Conservation (phyloP, 2,113 vertebrate species). For the Hydropotes inermis region DNA sequence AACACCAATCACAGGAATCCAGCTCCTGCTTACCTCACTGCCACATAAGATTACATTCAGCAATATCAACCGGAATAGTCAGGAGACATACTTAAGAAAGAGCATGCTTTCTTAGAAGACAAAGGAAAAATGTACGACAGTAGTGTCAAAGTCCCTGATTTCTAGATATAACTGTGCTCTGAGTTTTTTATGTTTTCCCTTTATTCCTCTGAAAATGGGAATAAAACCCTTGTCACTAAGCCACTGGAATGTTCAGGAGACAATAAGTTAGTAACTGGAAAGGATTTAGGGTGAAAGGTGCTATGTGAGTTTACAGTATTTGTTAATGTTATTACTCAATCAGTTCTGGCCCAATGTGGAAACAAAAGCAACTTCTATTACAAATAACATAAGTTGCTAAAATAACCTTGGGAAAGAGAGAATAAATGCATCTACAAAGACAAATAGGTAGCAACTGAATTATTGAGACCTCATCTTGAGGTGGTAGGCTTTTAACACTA, state of each 20-base stretch:
- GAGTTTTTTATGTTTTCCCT: neutral
- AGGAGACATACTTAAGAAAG: neutral
- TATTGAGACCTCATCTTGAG: neutral
- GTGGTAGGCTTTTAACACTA: neutral
- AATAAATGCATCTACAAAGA: neutral
- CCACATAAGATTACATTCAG: neutral
- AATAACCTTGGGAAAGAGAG: conserved; percentile 27
- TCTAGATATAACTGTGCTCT: neutral
- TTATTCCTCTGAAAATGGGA: neutral
- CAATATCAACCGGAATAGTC: neutral
- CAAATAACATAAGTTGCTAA: conserved; percentile 31
- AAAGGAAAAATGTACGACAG: neutral
- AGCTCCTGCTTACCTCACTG: neutral
- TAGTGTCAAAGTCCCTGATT: neutral
- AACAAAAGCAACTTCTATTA: conserved; percentile 46
- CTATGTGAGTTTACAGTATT: conserved; percentile 10
- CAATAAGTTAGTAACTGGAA: neutral
- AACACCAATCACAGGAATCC: neutral
- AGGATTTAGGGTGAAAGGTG: conserved; percentile 20
- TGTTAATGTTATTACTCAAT: conserved; percentile 44
- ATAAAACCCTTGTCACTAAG: neutral
- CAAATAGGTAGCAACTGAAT: neutral
- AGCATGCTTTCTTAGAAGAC: neutral
- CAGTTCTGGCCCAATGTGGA: neutral
- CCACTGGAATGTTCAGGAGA: neutral